These are phyloP conservation scores for Pocillopora meandrina DNA, from an alignment of 92 coral and sea anemone species.

Conservation along the genomic window DNA sequence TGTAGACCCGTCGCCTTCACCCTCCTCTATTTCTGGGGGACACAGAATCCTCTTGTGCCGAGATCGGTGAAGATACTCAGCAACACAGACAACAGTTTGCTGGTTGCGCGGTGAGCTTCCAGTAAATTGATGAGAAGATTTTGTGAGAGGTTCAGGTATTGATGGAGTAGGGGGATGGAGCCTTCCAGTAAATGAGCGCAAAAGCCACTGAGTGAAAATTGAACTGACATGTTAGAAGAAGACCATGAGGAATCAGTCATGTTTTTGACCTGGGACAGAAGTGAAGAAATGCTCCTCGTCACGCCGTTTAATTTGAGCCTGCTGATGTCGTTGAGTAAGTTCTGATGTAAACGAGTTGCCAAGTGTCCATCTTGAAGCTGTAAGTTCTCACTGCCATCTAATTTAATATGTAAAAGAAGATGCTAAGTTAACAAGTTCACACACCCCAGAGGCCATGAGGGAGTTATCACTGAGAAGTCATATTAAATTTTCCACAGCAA, in stretches of 20 bases:
- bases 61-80: conserved; percentile 88
- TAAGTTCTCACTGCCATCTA: not conserved
- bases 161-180: conserved; percentile 72
- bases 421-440: not conserved
- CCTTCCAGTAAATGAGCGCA: conserved; percentile 10
- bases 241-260: conserved; percentile 46
- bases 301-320: conserved; percentile 59
- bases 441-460: not conserved
- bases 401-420: not conserved
- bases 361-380: conserved; percentile 68
- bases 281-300: conserved; percentile 28
- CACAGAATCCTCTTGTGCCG: conserved; percentile 87
- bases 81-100: conserved; percentile 87
- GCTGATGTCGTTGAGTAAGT: conserved; percentile 56
- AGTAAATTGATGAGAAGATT: conserved; percentile 65
- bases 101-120: conserved; percentile 69
- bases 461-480: too few species aligned
- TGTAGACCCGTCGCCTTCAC: conserved; percentile 86
- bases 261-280: conserved; percentile 48
- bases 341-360: conserved; percentile 51
- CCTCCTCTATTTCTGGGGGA: conserved; percentile 97
- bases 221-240: not conserved
- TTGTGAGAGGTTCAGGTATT: conserved; percentile 70
- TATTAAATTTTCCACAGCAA: too few species aligned
- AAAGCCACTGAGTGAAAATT: not conserved